phyloP scores from a whole-genome alignment of 2,113 vertebrate species.

The Chionis minor region DNA sequence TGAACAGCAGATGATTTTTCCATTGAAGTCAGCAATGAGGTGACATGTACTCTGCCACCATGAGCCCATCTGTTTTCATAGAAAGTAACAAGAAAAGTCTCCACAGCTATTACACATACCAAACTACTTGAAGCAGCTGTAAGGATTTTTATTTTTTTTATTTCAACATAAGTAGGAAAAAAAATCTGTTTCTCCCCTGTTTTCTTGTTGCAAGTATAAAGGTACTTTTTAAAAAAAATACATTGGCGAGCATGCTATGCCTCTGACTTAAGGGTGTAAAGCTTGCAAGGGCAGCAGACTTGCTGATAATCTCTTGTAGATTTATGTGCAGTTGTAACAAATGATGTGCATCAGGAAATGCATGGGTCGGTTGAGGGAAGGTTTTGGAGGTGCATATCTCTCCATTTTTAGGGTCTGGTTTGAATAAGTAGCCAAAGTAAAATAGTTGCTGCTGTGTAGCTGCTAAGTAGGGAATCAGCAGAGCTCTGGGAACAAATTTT shows the following conservation, averaged over 20 bases:
- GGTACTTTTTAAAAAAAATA: not conserved
- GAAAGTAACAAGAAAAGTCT: not conserved
- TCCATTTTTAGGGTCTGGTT: not conserved
- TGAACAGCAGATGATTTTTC: not conserved
- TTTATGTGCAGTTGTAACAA: not conserved
- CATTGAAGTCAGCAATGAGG: not conserved
- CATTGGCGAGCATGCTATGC: not conserved
- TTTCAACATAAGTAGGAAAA: not conserved
- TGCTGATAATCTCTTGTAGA: not conserved
- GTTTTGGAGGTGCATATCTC: not conserved
- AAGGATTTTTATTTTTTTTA: not conserved
- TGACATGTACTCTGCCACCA: rapidly evolving
- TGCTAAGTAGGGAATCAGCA: not conserved
- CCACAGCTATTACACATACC: not conserved
- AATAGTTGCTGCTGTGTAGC: not conserved
- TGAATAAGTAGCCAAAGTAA: not conserved
- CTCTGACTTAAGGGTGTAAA: not conserved
- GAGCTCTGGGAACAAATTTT: not conserved
- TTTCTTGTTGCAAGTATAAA: not conserved
- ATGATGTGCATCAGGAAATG: not conserved
- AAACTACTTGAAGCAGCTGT: not conserved
- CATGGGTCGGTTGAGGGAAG: not conserved
- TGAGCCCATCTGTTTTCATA: not conserved
- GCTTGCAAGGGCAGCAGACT: not conserved
- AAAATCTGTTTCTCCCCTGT: rapidly evolving